Evolutionary conservation across 2,888 invertebrate genomes (phyloP), one percentile per base, ranked within the genome.

Genomic region (Caenorhabditis angaria): DNA sequence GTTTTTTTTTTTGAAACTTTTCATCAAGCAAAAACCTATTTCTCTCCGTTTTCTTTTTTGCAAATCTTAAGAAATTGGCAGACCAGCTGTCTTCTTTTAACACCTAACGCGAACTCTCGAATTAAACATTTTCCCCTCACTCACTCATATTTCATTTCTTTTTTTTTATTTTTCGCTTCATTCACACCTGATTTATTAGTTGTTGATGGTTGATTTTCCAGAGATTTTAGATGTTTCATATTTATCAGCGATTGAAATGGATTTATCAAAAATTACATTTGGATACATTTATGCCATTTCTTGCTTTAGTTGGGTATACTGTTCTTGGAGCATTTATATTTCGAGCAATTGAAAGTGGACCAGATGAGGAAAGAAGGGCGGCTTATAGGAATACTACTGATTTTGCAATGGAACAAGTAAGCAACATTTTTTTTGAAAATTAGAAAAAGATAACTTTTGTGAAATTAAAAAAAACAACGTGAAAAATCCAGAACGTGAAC

Each of bases 311-410:
- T 24, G 63, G 70, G 5, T 85, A 85, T 65, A 85, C 85, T 4
- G 53, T 81, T 18, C 61, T 82, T n/a, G 85, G 85, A 29, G 85
- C 82, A 14, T 76, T 72, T 60, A 68, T 85, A 18, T 85, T 85
- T 60, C 76, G 80, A 24, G 65, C 70, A 24, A 74, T 81, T 54
- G 85, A 85, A 47, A 53, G 60, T 20, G 53, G 63, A 24, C 32
- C 65, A 5, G 70, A 70, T 74, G 51, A 70, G 55, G 47, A 70
- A 27, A 32, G 80, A 68, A 61, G 72, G 64, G 63, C 54, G 35
- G 61, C 59, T 20, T 83, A 80, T 62, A 53, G 79, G 54, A 69
- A 78, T 29, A 60, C 54, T 41, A 82, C 82, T 14, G 73, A 76
- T 29, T 83, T 76, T 61, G 83, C 83, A n/a, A 77, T 83, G 55